Base-by-base conservation (phyloP, 2,113 vertebrate species). In the Pseudorectes ferrugineus region DNA sequence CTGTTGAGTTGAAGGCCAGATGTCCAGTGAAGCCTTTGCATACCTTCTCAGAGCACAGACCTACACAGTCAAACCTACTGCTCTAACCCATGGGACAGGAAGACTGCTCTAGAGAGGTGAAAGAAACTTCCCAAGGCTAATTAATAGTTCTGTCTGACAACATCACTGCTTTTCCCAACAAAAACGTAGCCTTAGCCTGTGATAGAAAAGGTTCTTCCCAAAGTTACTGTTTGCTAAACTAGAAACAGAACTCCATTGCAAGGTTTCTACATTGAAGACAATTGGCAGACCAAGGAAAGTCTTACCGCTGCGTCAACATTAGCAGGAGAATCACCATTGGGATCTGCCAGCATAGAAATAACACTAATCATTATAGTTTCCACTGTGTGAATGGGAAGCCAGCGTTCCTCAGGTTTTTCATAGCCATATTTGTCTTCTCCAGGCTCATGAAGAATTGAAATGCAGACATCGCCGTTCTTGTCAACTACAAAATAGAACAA, bases 341-440 rank as follows among this genome's bases (percentile, higher is more conserved):
- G 99, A 97, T 99, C 99, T 91, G 99, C 99, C 97, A 99, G 98
- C 99, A 99, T 99, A 94, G 99, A 99, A 98, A 99, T 99, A 97
- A 99, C 99, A 95, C 99, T 99, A 97, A 99, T 99, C 99, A 99
- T 99, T 67, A 99, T 99, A 68, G 99, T 99, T 97, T 99, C 99
- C 98, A 99, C 99, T 17, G 99, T 99, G 97, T 99, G 99, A 94
- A 99, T 99, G 49, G 99, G 99, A 61, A 99, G 98, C 99, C 99
- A 99, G 82, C 99, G 99, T 92, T 99, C 99, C 94, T 99, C 99
- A 68, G 99, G 99, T 96, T 99, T 99, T 95, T 99, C 99, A 93
- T 99, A 99, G 95, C 99, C 99, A 24, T 99, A 99, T 96, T 99
- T 99, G 97, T 99, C 99, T 97, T 99, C 99, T 22, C 99, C 99